Evolutionary conservation across 1,140 invertebrate genomes (phyloP), one percentile per base, ranked within the genome.

Genomic region (Drosophila rufa): DNA sequence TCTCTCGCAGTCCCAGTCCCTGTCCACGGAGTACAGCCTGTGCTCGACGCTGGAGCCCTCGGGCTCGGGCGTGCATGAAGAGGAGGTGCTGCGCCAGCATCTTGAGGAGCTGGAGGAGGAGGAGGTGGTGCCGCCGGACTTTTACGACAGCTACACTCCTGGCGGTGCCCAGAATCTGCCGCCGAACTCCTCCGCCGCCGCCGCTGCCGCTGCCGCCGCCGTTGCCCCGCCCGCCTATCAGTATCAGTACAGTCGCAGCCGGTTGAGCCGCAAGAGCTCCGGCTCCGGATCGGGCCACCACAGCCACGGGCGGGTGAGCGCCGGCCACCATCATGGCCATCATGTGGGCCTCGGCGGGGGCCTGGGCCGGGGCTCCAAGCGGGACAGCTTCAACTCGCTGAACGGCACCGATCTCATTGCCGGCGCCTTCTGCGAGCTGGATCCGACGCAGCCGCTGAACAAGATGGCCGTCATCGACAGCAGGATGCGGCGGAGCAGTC

Each of bases 391-490:
- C 57, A 92, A 92, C 22, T 92, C 91, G 6, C 60, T 92, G 0
- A 92, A 91, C 36, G 86, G 91, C 55, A 91, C 78, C 14, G 91
- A 92, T 59, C 75, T 92, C 3, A 92, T 92, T 22, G 91, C 91
- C n/a, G 91, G 91, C 36, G 89, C 91, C 11, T 92, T 92, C 40
- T 92, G 91, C 45, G 91, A 92, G 22, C 68, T 92, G 48, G 91
- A 92, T 78, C 91, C 91, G 1, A 92, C 91, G 8, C 91, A 92
- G 75, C 89, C 91, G 17, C 55, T 92, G 2, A 92, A 90, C 45
- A 92, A 92, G 53, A 92, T 92, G 92, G 77, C 92, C 62, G 90
- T 92, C 8, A 79, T 92, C 14, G 92, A 92, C 45, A 76, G 80
- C n/a, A 70, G 92, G n/a, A 91, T 92, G 85, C 81, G 86, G 1